Evolutionary conservation across 2,113 vertebrate species (phyloP).

Genomic region (Formicarius rufipectus): DNA sequence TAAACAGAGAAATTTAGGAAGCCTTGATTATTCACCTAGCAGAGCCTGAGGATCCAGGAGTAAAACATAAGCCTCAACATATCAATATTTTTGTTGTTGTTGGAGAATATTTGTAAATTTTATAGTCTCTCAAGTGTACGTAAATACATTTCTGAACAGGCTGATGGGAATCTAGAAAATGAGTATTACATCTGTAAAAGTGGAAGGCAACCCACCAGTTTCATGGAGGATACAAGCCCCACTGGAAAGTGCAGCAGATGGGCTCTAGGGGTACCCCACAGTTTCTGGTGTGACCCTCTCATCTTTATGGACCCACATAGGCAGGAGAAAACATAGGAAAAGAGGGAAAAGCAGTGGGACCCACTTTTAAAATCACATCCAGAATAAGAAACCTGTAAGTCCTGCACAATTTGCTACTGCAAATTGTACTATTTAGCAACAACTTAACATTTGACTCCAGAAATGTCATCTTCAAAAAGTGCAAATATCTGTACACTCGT

Average conservation of each 20-base stretch:
- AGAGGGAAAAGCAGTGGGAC: background rate
- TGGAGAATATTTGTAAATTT: background rate
- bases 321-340: background rate
- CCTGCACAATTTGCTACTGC: slow-evolving; percentile 16
- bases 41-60: background rate
- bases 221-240: background rate
- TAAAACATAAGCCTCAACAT: background rate
- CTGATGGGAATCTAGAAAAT: background rate
- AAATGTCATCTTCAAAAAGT: slow-evolving; percentile 71
- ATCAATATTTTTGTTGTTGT: background rate
- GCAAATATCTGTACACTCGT: slow-evolving; percentile 54
- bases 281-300: no score
- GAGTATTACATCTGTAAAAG: background rate
- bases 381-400: slow-evolving; percentile 41
- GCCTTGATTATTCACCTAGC: background rate
- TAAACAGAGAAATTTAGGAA: background rate
- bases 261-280: background rate
- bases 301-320: background rate
- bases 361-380: background rate
- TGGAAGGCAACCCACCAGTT: background rate
- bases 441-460: slow-evolving; percentile 64
- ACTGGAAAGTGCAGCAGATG: background rate
- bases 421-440: slow-evolving; percentile 67
- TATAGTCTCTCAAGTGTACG: background rate
- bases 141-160: background rate